These are phyloP conservation scores for Rhinolophus sinicus DNA, from an alignment of 2,113 vertebrate genomes.

Conservation along the genomic window DNA sequence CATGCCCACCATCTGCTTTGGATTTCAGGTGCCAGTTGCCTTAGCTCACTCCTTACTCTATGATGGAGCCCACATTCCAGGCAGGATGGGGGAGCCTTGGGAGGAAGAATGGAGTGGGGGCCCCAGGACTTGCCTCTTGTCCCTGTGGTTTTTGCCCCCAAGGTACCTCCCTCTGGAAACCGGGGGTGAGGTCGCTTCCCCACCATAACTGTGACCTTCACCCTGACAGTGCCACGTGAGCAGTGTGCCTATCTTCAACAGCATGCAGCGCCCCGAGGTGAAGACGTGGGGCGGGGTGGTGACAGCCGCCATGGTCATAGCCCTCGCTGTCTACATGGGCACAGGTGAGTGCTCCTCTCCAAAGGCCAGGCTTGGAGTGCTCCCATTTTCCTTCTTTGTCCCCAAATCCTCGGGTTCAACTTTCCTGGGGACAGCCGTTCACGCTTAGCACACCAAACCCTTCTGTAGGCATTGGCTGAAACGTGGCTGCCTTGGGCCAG, in stretches of 20 bases:
- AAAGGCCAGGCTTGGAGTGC: background rate
- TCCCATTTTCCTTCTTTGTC: background rate
- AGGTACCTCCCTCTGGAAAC: background rate
- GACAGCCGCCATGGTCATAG: conserved; percentile 94
- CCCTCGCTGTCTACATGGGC: conserved; percentile 96
- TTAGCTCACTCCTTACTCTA: background rate
- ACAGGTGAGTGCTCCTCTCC: conserved; percentile 87
- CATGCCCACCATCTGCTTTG: conserved; percentile 97
- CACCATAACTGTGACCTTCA: background rate
- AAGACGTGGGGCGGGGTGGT: conserved; percentile 94
- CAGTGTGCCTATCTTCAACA: conserved; percentile 97
- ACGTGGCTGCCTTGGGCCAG: background rate
- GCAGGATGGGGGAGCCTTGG: background rate
- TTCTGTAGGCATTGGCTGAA: background rate
- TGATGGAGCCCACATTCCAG: background rate
- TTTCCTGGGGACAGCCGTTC: background rate
- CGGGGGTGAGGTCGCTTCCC: background rate
- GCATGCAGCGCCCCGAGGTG: conserved; percentile 92
- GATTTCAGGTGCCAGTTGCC: conserved; percentile 91
- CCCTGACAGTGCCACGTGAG: conserved; percentile 94
- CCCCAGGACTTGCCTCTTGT: background rate
- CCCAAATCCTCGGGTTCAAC: background rate
- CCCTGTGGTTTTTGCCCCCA: background rate
- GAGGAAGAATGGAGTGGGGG: background rate
- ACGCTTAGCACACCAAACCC: fast-evolving